Percentiles rank a stretch among this genome's conserved stretches.
Conservation (phyloP, 1,140 invertebrate genomes). For the Apis dorsata region DNA sequence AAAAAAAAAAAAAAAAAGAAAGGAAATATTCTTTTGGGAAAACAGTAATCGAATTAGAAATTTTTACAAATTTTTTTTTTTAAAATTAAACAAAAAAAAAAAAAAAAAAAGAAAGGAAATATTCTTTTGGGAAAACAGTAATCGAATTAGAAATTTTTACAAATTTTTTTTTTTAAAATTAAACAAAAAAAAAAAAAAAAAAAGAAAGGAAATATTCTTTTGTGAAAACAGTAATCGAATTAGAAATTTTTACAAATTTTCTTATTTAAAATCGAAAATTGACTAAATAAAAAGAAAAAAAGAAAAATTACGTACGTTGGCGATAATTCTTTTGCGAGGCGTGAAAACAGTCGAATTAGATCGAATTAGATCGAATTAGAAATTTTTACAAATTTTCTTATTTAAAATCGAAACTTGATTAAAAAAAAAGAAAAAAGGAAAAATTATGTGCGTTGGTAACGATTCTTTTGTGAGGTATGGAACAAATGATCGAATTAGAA, state of each 20-base stretch:
- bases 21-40: too few species aligned
- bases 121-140: too few species aligned
- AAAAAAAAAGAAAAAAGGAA: background rate
- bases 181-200: too few species aligned
- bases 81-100: too few species aligned
- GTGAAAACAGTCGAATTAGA: conserved; percentile 71
- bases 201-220: background rate
- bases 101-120: too few species aligned
- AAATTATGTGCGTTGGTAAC: background rate
- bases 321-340: conserved; percentile 34
- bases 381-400: too few species aligned
- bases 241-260: conserved; percentile 1
- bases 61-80: too few species aligned
- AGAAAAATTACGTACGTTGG: background rate
- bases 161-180: too few species aligned
- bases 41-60: too few species aligned
- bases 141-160: too few species aligned
- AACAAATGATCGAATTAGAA: conserved; percentile 68
- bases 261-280: too few species aligned
- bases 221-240: conserved; percentile 67
- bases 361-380: conserved; percentile 66
- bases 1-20: too few species aligned
- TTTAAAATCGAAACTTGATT: background rate
- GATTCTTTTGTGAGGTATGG: conserved; percentile 55
- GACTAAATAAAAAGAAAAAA: background rate